phyloP scores from a whole-genome alignment of 2,113 vertebrate species.

The Alligator sinensis region DNA sequence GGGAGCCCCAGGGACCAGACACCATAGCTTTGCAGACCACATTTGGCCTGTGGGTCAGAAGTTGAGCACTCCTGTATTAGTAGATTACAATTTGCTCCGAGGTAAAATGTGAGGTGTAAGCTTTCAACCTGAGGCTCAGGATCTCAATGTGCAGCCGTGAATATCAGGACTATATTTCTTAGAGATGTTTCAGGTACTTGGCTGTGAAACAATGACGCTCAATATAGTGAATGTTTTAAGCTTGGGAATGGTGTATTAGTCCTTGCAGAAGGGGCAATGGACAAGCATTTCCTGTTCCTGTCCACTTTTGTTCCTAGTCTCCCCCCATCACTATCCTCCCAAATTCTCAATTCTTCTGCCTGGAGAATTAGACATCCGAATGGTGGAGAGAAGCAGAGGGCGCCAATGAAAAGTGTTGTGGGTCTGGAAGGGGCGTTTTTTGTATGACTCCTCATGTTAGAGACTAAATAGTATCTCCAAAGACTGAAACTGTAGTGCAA shows the following conservation, averaged over 20 bases:
- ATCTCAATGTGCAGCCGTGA: rapidly evolving
- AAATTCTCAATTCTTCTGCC: too few species aligned
- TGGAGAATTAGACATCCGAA: background rate
- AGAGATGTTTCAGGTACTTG: background rate
- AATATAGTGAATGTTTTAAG: background rate
- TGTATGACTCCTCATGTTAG: background rate
- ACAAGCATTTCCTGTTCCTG: background rate
- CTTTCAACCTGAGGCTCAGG: constrained; percentile 9
- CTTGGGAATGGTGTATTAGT: rapidly evolving
- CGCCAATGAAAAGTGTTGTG: background rate
- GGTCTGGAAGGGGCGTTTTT: background rate
- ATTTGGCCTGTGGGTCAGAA: too few species aligned
- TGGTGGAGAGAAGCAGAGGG: background rate
- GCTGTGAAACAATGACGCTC: background rate
- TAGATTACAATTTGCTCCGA: background rate
- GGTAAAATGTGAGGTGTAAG: background rate
- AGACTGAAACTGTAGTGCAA: background rate
- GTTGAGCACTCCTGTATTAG: background rate
- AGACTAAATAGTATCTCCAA: background rate
- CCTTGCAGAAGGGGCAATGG: background rate
- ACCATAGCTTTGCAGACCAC: too few species aligned
- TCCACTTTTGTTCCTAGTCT: background rate
- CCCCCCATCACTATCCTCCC: background rate
- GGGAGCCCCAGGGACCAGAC: too few species aligned
- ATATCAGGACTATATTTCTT: background rate